phyloP scores from a whole-genome alignment of 2,113 vertebrate genomes.

The Dicerorhinus sumatrensis region DNA sequence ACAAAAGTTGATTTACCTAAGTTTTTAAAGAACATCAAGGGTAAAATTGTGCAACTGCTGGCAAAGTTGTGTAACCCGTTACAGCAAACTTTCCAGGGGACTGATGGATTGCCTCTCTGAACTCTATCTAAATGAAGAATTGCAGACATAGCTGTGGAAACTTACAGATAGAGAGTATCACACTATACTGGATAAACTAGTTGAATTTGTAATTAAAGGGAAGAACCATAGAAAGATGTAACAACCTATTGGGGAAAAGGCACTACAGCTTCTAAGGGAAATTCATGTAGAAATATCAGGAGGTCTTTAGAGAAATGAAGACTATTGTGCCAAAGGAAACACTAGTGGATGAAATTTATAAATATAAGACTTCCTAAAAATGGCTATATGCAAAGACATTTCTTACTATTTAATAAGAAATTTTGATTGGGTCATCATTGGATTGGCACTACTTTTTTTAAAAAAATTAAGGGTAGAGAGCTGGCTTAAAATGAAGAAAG shows the following conservation, averaged over 20 bases:
- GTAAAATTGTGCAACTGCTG: neutral
- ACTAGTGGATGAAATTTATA: neutral
- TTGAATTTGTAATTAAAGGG: neutral
- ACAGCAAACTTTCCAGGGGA: neutral
- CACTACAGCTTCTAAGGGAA: neutral
- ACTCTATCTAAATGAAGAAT: constrained; percentile 52
- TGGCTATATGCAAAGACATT: neutral
- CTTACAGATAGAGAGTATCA: neutral
- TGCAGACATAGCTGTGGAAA: neutral
- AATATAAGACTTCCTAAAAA: neutral
- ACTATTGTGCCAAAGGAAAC: neutral
- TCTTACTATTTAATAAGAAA: constrained; percentile 21
- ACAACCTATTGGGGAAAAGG: neutral
- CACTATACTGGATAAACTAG: constrained; percentile 3
- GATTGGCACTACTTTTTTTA: neutral
- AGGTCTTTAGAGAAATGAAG: constrained; percentile 30
- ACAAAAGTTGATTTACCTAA: neutral
- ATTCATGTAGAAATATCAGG: constrained; percentile 3
- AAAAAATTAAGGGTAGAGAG: neutral
- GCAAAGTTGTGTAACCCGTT: constrained; percentile 1
- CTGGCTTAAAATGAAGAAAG: constrained; percentile 24
- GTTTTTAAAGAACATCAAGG: neutral
- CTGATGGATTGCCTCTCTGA: constrained; percentile 52
- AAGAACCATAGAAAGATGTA: constrained; percentile 4
- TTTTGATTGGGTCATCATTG: neutral